A percentile compares a stretch with the other conserved stretches of the same genome.
Conservation (phyloP, 2,888 invertebrate species). For the Germaria angustata region DNA sequence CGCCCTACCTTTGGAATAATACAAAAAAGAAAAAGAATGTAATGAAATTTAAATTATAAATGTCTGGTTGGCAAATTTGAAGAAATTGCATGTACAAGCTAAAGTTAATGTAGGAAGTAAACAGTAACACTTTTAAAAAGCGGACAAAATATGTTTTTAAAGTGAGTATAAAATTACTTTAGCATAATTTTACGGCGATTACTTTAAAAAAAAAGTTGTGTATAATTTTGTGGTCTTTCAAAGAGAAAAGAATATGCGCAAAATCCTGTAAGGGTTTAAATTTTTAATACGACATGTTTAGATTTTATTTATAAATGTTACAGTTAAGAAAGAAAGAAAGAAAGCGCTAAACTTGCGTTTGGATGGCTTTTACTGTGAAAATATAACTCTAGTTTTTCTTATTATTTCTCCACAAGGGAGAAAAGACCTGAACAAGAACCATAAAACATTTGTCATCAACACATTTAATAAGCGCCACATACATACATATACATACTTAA, state of each 20-base stretch:
- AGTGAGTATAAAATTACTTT: not conserved
- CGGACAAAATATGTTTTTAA: not conserved
- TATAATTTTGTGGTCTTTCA: too few relatives aligned
- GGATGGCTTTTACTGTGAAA: not conserved
- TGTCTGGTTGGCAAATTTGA: slow-evolving; percentile 8
- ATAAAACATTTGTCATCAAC: slow-evolving; percentile 13
- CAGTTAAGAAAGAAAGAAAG: too few relatives aligned
- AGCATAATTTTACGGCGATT: too few relatives aligned
- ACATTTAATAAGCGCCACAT: slow-evolving; percentile 4
- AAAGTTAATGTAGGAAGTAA: not conserved
- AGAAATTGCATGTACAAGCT: not conserved
- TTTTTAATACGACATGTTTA: too few relatives aligned
- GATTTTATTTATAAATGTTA: too few relatives aligned
- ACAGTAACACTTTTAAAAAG: not conserved
- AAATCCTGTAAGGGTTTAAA: too few relatives aligned
- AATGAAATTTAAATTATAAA: slow-evolving; percentile 25
- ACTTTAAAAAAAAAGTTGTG: too few relatives aligned
- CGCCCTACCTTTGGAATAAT: slow-evolving; percentile 38
- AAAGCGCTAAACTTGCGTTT: too few relatives aligned
- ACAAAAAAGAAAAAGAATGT: slow-evolving; percentile 18
- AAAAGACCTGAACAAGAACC: not conserved
- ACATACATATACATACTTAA: not conserved
- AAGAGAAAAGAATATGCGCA: too few relatives aligned
- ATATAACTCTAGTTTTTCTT: not conserved
- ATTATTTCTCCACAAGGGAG: not conserved